Percentiles rank a stretch among this genome's conserved stretches.
phyloP scores from a whole-genome alignment of 2,888 invertebrate species.

The Catonia carolina region DNA sequence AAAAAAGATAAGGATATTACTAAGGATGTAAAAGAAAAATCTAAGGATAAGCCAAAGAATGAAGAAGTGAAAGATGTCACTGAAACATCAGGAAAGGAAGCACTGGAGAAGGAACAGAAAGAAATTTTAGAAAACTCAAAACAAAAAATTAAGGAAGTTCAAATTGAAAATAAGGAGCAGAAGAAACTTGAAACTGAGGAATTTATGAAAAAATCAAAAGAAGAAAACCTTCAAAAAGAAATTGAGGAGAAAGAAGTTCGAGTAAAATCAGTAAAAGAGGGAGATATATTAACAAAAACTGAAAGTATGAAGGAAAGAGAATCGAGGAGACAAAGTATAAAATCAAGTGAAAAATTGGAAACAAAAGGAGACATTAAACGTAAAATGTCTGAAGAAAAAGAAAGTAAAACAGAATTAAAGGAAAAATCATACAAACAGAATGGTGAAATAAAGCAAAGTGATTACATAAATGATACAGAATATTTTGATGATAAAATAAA shows the following conservation, averaged over 20 bases:
- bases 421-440: too few species aligned
- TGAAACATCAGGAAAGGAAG: slow-evolving; percentile 24
- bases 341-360: too few species aligned
- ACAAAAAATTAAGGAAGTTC: slow-evolving; percentile 23
- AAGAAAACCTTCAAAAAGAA: slow-evolving; percentile 39
- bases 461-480: too few species aligned
- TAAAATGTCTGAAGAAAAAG: too few species aligned
- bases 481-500: too few species aligned
- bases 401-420: too few species aligned
- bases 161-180: slow-evolving; percentile 12
- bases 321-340: slow-evolving; percentile 5
- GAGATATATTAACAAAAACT: slow-evolving; percentile 34
- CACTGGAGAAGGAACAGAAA: slow-evolving; percentile 24
- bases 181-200: slow-evolving; percentile 29
- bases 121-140: slow-evolving; percentile 18
- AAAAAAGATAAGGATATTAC: slow-evolving; percentile 29
- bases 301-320: slow-evolving; percentile 33
- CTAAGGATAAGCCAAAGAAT: slow-evolving; percentile 21
- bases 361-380: too few species aligned
- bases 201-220: slow-evolving; percentile 41
- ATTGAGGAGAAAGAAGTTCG: slow-evolving; percentile 37
- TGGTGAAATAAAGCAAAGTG: too few species aligned
- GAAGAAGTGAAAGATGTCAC: slow-evolving; percentile 27
- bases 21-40: slow-evolving; percentile 25
- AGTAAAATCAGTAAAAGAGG: slow-evolving; percentile 29